Percentiles rank a stretch among this genome's conserved stretches.
phyloP scores from a whole-genome alignment of 2,888 invertebrate genomes.

The Trachelus troglodyta region DNA sequence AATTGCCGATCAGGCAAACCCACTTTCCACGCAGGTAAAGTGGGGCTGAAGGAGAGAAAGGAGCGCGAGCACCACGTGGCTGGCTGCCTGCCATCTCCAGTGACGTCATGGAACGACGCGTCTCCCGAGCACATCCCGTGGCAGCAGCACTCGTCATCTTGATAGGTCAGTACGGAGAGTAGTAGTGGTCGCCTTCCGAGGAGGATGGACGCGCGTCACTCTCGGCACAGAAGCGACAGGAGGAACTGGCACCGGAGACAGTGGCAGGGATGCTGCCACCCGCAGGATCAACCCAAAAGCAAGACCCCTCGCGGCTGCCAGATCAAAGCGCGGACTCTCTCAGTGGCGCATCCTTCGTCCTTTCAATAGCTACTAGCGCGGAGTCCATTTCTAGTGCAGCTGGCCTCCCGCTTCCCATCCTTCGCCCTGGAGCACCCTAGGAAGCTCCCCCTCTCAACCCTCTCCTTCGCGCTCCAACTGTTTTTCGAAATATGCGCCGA shows the following conservation, averaged over 20 bases:
- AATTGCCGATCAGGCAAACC: no score
- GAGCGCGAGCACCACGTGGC: not conserved
- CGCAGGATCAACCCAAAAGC: not conserved
- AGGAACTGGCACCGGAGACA: no score
- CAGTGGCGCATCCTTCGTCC: not conserved
- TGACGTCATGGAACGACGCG: not conserved
- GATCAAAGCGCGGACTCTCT: not conserved
- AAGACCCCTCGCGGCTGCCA: not conserved
- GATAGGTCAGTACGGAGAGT: no score
- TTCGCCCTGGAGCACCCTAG: not conserved
- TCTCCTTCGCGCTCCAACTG: not conserved
- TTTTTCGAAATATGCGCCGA: conserved; percentile 9
- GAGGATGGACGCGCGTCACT: no score
- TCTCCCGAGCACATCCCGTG: no score
- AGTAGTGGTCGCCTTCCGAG: no score
- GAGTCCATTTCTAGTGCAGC: not conserved
- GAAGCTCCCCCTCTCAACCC: not conserved
- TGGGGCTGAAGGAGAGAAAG: no score
- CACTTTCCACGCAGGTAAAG: no score
- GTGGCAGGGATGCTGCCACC: no score
- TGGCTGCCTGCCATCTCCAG: not conserved
- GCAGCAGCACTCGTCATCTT: no score
- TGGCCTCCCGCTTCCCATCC: not conserved
- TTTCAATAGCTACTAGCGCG: not conserved
- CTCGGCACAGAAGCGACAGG: no score